A percentile compares a stretch with the other conserved stretches of the same genome.
Conservation (phyloP, 2,797 vertebrate genomes). For the Leontocebus nigricollis region DNA sequence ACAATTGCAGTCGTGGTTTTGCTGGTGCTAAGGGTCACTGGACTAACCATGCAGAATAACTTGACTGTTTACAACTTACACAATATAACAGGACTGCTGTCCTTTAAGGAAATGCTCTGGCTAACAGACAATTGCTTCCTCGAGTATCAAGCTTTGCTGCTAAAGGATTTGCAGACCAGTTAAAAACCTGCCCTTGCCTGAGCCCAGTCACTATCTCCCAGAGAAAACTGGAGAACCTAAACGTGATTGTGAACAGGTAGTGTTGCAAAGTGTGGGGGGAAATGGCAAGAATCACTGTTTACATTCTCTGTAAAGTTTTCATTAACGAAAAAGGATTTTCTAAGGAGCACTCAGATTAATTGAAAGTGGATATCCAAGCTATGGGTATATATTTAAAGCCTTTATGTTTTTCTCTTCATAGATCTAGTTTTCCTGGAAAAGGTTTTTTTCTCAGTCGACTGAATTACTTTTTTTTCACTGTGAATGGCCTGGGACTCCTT, state of each 20-base stretch:
- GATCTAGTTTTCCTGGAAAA: background rate
- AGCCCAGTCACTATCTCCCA: background rate
- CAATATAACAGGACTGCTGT: background rate
- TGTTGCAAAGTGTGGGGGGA: background rate
- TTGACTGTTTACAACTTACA: background rate
- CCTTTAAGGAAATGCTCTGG: background rate
- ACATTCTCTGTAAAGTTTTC: background rate
- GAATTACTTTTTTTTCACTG: background rate
- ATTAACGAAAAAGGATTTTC: background rate
- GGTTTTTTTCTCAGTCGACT: background rate
- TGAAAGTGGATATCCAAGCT: background rate
- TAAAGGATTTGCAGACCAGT: background rate
- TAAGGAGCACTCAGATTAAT: background rate
- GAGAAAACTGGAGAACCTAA: background rate
- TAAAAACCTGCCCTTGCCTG: background rate
- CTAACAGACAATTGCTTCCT: background rate
- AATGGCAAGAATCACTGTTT: background rate
- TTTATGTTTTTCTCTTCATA: background rate
- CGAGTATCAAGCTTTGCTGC: background rate
- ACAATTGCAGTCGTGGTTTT: background rate
- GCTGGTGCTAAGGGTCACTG: background rate
- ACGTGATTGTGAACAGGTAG: background rate
- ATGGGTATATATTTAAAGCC: background rate
- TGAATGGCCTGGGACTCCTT: background rate
- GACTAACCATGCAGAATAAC: background rate